Base-by-base conservation (phyloP, 2,888 invertebrate genomes). In the Drosophila gaucha region DNA sequence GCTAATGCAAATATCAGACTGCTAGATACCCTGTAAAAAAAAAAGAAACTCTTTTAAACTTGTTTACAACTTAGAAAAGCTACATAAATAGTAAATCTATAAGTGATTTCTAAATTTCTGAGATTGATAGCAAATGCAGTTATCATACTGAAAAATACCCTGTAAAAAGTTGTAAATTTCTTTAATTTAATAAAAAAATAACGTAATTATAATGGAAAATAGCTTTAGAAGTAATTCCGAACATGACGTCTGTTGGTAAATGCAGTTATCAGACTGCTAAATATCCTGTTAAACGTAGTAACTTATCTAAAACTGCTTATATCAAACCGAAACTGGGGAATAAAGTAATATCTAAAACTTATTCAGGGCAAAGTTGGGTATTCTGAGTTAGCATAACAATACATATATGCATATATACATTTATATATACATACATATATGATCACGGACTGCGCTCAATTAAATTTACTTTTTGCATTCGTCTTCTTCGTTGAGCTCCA, bases 401-500 rank as follows among this genome's bases (percentile, higher is more conserved):
- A 36, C 5, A 36, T 36, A 20, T 18, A 10, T 31, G 12, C 18
- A 10, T 10, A 43, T 12, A n/a, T n/a, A 10, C 10, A 43, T 12
- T 9, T n/a, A 20, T n/a, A 46, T 5, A n/a, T 20, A n/a, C 16
- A n/a, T 38, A 39, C 9, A 22, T 22, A 30, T 47, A 47, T 20
- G 31, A 20, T 18, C 18, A 14, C 2, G n/a, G 10, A 1, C 10
- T 14, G 16, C 16, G 41, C 16, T 47, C 47, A 56, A 47, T 56
- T 56, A 39, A 39, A 31, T 6, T 41, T 8, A 30, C 8, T 33
- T 41, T n/a, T 14, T 47, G 18, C 35, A 35, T 26, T 8, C n/a
- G 22, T 44, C 14, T 22, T 31, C 4, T 26, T 16, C 46, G 36
- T 28, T 30, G 24, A 22, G 39, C 18, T 8, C 24, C 55, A 28